Conservation (phyloP, 2,113 vertebrate genomes). For the Sylvilagus bachmani region DNA sequence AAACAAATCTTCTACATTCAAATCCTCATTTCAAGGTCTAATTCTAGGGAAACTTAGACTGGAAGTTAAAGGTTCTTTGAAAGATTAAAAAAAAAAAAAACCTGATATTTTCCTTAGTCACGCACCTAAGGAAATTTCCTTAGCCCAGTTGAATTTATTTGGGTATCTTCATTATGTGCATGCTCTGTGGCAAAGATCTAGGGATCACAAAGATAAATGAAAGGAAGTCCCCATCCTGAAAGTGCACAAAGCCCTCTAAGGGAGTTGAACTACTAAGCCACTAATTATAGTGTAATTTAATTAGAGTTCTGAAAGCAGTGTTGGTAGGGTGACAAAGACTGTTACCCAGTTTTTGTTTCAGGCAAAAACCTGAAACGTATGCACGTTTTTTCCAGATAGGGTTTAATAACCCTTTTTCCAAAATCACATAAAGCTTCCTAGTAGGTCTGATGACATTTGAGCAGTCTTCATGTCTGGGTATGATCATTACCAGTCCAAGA, state of each 20-base stretch:
- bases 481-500: constrained; percentile 20
- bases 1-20: constrained; percentile 13
- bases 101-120: not conserved
- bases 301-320: not conserved
- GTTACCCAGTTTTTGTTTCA: not conserved
- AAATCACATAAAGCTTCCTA: constrained; percentile 2
- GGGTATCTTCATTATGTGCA: not conserved
- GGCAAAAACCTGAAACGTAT: not conserved
- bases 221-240: not conserved
- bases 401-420: not conserved
- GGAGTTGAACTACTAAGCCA: not conserved
- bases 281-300: not conserved
- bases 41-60: constrained; percentile 13
- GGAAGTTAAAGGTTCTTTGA: not conserved
- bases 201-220: constrained; percentile 25
- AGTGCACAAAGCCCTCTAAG: not conserved
- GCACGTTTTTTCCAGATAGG: constrained; percentile 1
- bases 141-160: not conserved
- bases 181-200: constrained; percentile 13
- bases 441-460: not conserved
- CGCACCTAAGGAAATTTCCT: no score
- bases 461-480: constrained; percentile 16
- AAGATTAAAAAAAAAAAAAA: not conserved
- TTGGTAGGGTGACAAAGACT: not conserved
- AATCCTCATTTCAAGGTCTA: not conserved